Evolutionary conservation across 2,888 invertebrate species (phyloP), one percentile per base, ranked within the genome.

Genomic region (Allygus modestus): DNA sequence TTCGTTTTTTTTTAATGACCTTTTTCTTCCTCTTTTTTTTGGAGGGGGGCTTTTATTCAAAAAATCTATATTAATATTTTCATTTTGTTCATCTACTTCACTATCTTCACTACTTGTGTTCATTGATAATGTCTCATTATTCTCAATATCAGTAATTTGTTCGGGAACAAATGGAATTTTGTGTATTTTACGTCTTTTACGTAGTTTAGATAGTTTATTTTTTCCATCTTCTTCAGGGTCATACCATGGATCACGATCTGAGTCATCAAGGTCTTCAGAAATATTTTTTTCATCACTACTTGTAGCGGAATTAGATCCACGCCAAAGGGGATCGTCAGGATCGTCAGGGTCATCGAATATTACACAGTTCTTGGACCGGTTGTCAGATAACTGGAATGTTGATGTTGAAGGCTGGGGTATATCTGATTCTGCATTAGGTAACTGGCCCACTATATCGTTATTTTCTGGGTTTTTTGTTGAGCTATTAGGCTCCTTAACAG

Each of bases 51-150:
- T 20, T 51, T 11, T 81, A 15, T 81, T 46, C 31, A 81, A 41
- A n/a, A 58, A 58, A 54, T 81, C 81, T 33, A 81, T 81, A 81
- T 31, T 54, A 15, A 58, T 81, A 23, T 43, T 73, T 73, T 81
- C 73, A 73, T n/a, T 69, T 7, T 69, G 33, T 69, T 69, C 69
- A 31, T 69, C 69, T 1, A 31, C 12, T 54, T 79, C 51, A 11
- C 15, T 54, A 37, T 61, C 43, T 73, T 73, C 73, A 73, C 26
- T 73, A 73, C 73, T 73, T 4, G 41, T 51, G 9, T 51, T 20
- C 31, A 73, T 15, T 73, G n/a, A 58, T 54, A 4, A 33, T 81
- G n/a, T n/a, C 54, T 5, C 17, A 20, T 28, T 58, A 17, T 61
- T 37, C 37, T n/a, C n/a, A n/a, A n/a, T n/a, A n/a, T n/a, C n/a